These are phyloP conservation scores for Corbicula japonica DNA, from an alignment of 2,888 invertebrate genomes.

Conservation along the genomic window DNA sequence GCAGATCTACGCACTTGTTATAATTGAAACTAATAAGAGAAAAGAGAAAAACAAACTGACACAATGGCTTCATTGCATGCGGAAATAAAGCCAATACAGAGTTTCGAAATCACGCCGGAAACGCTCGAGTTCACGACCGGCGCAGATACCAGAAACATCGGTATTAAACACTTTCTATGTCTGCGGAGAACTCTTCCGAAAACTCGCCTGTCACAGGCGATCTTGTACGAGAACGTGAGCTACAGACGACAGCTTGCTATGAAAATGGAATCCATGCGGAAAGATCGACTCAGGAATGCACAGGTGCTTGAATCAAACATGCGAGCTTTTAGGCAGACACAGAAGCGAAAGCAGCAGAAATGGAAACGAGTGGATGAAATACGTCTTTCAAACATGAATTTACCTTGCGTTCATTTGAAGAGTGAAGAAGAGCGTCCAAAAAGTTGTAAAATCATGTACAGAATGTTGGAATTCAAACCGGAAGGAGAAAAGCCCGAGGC, in stretches of 20 bases:
- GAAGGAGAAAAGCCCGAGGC: conserved; percentile 57
- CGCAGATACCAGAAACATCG: conserved; percentile 73
- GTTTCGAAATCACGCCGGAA: conserved; percentile 72
- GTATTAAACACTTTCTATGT: conserved; percentile 78
- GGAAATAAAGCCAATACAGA: conserved; percentile 57
- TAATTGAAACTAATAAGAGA: too few species aligned
- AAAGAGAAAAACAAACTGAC: too few species aligned
- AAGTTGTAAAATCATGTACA: conserved; percentile 76
- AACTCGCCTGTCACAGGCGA: conserved; percentile 78
- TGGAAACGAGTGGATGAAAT: conserved; percentile 81
- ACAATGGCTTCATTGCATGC: too few species aligned
- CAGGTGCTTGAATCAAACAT: conserved; percentile 76
- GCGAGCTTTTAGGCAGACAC: conserved; percentile 76
- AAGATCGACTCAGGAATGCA: conserved; percentile 69
- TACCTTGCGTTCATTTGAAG: conserved; percentile 70
- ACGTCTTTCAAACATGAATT: conserved; percentile 76
- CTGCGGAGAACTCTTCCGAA: conserved; percentile 80
- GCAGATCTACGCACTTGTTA: too few species aligned
- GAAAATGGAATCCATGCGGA: conserved; percentile 70
- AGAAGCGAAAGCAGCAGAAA: conserved; percentile 78
- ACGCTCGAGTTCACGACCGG: conserved; percentile 70
- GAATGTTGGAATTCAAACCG: conserved; percentile 72
- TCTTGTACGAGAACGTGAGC: conserved; percentile 81
- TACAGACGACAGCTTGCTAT: conserved; percentile 79
- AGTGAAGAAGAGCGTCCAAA: conserved; percentile 68